A percentile compares a stretch with the other conserved stretches of the same genome.
These are phyloP conservation scores for Botia kubotai DNA, from an alignment of 2,797 vertebrate genomes.

Conservation along the genomic window DNA sequence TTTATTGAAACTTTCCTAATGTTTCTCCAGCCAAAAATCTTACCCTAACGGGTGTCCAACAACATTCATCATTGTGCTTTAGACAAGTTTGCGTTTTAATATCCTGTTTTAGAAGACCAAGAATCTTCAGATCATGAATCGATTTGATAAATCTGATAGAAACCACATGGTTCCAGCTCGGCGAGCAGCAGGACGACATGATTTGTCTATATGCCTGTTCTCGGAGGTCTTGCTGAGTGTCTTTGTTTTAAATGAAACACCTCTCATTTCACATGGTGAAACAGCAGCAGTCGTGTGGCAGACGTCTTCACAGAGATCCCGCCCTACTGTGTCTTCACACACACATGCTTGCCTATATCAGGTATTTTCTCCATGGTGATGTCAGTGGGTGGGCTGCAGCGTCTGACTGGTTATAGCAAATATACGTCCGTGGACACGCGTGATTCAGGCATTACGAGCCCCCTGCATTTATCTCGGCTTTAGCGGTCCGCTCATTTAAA, in stretches of 20 bases:
- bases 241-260: constrained; percentile 53
- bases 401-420: constrained; percentile 20
- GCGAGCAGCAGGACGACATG: constrained; percentile 43
- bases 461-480: constrained; percentile 67
- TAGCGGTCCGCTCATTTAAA: constrained; percentile 57
- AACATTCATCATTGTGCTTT: not conserved
- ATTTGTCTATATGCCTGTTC: constrained; percentile 54
- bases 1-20: not conserved
- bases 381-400: constrained; percentile 22
- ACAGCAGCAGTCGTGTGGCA: not conserved
- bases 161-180: not conserved
- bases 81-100: not conserved
- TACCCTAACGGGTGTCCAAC: not conserved
- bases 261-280: constrained; percentile 32
- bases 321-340: constrained; percentile 35
- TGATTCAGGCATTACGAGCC: constrained; percentile 52
- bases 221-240: constrained; percentile 20
- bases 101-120: not conserved
- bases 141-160: constrained; percentile 30
- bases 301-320: constrained; percentile 2
- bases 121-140: not conserved
- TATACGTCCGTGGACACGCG: constrained; percentile 23
- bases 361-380: constrained; percentile 35
- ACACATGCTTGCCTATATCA: constrained; percentile 40
- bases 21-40: not conserved